Conservation (phyloP, 2,113 vertebrate species). For the Propithecus coquereli region DNA sequence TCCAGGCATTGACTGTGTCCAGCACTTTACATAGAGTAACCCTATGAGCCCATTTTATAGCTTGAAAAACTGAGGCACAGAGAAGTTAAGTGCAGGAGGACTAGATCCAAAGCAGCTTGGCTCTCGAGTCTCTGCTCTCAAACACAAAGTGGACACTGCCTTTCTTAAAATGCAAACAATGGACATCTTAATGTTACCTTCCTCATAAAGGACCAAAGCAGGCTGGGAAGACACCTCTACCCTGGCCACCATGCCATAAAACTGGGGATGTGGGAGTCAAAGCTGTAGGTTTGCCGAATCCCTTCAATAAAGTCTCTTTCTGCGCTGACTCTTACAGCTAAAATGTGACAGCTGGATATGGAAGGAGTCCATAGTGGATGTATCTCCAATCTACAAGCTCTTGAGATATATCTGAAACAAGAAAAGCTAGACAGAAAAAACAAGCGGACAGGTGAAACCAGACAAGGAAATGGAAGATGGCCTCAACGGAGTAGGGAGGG, state of each 20-base stretch:
- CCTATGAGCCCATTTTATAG: not conserved
- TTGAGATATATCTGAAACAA: not conserved
- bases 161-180: not conserved
- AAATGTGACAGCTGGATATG: not conserved
- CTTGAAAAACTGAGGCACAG: not conserved
- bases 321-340: not conserved
- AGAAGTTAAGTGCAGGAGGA: not conserved
- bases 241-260: rapidly evolving
- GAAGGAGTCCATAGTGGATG: not conserved
- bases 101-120: not conserved
- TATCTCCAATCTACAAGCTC: not conserved
- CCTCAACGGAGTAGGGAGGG: rapidly evolving
- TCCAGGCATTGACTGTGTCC: not conserved
- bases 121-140: not conserved
- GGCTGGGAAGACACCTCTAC: no score
- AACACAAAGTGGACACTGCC: not conserved
- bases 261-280: not conserved
- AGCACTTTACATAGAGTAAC: not conserved
- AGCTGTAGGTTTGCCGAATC: not conserved
- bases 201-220: not conserved
- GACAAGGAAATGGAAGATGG: not conserved
- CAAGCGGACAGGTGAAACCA: rapidly evolving
- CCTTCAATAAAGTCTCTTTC: not conserved
- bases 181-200: not conserved
- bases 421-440: not conserved